Base-by-base conservation (phyloP, 2,797 vertebrate genomes). In the Steatocranus sp. region DNA sequence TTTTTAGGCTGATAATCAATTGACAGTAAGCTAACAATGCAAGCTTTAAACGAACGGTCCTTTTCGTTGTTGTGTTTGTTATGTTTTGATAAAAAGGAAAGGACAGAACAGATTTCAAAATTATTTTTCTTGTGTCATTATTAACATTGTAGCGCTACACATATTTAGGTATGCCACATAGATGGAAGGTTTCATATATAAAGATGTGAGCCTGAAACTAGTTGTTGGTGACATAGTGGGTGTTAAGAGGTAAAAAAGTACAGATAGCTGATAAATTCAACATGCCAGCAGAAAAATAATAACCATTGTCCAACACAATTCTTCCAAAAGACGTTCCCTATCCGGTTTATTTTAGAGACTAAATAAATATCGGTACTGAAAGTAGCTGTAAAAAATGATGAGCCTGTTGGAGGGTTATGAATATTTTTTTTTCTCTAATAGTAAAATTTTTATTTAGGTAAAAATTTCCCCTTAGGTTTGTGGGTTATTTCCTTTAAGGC, bases 21-120 rank as follows among this genome's bases (percentile, higher is more conserved):
- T 30, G 75, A 23, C 14, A 56, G 8, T 11, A 68, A 43, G 20
- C 0, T 11, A 27, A 46, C 14, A 18, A 2, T 18, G 41, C 25
- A 18, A 30, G 12, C 63, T 82, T 61, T 32, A 83, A 85, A 82
- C 6, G 4, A 79, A 50, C 10, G 66, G 17, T 36, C 6, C 6
- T 17, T 17, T 0, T 11, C 1, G 0, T 18, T 70, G 2, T 5
- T 27, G 32, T 63, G 1, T 38, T 14, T 63, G 32, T 38, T 63
- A 20, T 9, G 11, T 3, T 70, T 70, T 46, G 66, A 70, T 70
- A 1, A 68, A 27, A 17, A 43, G 38, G 8, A 46, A 11, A 68
- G 38, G 20, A 43, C 23, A 36, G 34, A 63, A 23, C 58, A 70
- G 9, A 43, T 25, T 43, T 68, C 38, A 41, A 25, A 68, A 17